phyloP scores from a whole-genome alignment of 2,888 invertebrate species.

The Alloplasta piceator region DNA sequence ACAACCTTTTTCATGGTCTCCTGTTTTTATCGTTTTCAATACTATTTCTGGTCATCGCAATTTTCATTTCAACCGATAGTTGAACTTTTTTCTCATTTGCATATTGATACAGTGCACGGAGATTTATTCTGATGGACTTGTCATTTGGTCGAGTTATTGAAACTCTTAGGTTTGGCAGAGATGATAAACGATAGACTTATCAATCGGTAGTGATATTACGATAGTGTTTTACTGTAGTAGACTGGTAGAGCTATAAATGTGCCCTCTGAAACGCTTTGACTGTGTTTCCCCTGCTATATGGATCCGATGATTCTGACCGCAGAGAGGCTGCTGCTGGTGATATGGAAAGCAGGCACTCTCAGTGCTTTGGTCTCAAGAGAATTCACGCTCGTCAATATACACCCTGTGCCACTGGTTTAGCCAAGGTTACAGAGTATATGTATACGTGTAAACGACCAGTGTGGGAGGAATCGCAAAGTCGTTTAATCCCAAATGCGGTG shows the following conservation, averaged over 20 bases:
- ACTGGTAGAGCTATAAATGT: not conserved
- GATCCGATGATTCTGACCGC: not conserved
- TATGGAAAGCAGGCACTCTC: constrained; percentile 58
- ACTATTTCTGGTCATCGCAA: not conserved
- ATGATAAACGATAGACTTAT: no score
- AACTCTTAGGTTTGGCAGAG: no score
- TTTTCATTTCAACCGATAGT: not conserved
- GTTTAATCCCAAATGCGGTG: constrained; percentile 36
- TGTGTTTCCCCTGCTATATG: constrained; percentile 9
- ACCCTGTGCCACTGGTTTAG: constrained; percentile 26
- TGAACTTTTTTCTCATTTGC: not conserved
- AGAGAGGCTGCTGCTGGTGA: no score
- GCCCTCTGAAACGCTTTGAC: constrained; percentile 7
- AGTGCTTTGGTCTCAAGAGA: constrained; percentile 21
- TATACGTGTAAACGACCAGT: constrained; percentile 45
- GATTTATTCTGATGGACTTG: no score
- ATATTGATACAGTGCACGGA: constrained; percentile 12
- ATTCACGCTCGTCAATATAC: constrained; percentile 37
- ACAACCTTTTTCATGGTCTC: not conserved
- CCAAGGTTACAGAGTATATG: constrained; percentile 19
- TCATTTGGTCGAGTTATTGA: no score
- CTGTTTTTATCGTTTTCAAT: not conserved
- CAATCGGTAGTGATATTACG: no score
- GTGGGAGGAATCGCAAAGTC: constrained; percentile 32
- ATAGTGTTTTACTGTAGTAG: no score